phyloP scores from a whole-genome alignment of 1,140 invertebrate species.

The Drosophila albomicans region DNA sequence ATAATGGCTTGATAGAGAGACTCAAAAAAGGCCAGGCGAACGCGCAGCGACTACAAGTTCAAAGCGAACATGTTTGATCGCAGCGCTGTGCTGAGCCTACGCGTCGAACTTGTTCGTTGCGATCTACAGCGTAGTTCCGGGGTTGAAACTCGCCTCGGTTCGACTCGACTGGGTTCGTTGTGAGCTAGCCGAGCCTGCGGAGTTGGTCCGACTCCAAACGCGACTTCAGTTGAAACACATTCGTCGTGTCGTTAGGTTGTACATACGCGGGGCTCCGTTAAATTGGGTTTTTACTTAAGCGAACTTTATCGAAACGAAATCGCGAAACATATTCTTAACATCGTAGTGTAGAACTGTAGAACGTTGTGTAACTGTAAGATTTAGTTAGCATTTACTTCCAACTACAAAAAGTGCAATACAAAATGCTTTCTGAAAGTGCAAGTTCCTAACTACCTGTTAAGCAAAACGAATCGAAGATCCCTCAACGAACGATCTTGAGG shows the following conservation, averaged over 20 bases:
- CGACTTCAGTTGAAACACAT: constrained; percentile 60
- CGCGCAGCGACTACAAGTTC: background rate
- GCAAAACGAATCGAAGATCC: constrained; percentile 21
- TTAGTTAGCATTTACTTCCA: constrained; percentile 47
- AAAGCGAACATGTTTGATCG: constrained; percentile 42
- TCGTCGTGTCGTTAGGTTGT: constrained; percentile 68
- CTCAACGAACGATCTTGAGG: constrained; percentile 47
- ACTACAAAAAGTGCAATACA: constrained; percentile 63
- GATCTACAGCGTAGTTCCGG: constrained; percentile 28
- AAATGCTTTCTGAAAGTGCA: constrained; percentile 46
- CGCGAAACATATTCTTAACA: constrained; percentile 16
- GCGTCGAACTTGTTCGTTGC: constrained; percentile 1
- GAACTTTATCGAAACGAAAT: constrained; percentile 37
- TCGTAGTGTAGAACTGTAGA: constrained; percentile 11
- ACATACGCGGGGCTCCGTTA: constrained; percentile 49
- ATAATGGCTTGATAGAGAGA: constrained; percentile 63
- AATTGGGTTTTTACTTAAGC: constrained; percentile 16
- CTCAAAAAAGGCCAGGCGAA: constrained; percentile 9
- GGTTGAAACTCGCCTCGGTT: constrained; percentile 29
- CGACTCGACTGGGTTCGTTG: constrained; percentile 5
- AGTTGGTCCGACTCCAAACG: constrained; percentile 21
- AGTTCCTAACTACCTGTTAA: constrained; percentile 59
- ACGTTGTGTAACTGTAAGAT: constrained; percentile 18
- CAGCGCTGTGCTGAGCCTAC: background rate
- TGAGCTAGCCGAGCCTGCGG: constrained; percentile 14